Conservation (phyloP, 2,888 invertebrate genomes). For the Phalangium opilio region DNA sequence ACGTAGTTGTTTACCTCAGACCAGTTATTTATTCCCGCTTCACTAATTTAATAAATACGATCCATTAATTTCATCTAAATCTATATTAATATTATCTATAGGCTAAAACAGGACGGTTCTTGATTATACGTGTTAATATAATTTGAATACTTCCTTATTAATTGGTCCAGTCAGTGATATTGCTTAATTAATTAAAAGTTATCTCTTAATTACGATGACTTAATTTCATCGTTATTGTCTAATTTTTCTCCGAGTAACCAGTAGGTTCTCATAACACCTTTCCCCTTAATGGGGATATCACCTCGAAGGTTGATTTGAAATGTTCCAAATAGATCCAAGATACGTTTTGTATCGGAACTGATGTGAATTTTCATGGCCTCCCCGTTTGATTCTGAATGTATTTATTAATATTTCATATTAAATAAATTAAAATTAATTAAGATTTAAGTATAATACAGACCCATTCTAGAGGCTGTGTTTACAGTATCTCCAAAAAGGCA, state of each 20-base stretch:
- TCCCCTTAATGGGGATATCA: slow-evolving; percentile 8
- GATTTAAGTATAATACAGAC: not conserved
- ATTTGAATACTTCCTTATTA: too few relatives aligned
- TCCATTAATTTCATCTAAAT: too few relatives aligned
- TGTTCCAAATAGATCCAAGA: slow-evolving; percentile 51
- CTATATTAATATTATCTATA: too few relatives aligned
- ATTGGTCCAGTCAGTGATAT: too few relatives aligned
- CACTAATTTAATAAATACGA: too few relatives aligned
- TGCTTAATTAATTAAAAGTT: not conserved
- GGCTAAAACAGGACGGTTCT: too few relatives aligned
- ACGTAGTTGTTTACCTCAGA: too few relatives aligned
- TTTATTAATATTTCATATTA: not conserved
- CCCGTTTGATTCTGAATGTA: not conserved
- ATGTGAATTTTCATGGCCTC: slow-evolving; percentile 52
- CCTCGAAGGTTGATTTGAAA: slow-evolving; percentile 35
- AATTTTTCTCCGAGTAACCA: slow-evolving; percentile 4
- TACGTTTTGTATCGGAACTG: slow-evolving; percentile 48
- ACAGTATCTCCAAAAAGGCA: slow-evolving; percentile 10
- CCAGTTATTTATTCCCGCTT: too few relatives aligned
- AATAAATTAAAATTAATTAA: not conserved
- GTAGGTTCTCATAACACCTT: slow-evolving; percentile 7
- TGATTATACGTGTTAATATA: too few relatives aligned
- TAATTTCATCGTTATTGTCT: not conserved
- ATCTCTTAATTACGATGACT: not conserved
- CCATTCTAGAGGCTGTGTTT: slow-evolving; percentile 10